These are phyloP conservation scores for Holothuria glaberrima DNA, from an alignment of 35 echinoderm and acorn worm genomes.

Conservation along the genomic window DNA sequence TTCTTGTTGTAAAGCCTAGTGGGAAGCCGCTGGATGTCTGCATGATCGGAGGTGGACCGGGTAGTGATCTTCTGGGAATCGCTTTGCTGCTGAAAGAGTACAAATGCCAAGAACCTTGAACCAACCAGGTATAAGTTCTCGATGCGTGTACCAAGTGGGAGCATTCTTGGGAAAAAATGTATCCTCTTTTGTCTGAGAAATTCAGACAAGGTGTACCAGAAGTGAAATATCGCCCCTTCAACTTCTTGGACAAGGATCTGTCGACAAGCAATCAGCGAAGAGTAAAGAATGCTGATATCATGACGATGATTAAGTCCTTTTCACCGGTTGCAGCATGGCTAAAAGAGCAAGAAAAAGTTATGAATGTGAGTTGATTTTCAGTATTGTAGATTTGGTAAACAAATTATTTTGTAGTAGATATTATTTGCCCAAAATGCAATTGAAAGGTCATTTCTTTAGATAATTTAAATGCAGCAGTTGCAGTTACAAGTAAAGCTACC, in stretches of 20 bases:
- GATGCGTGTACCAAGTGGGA: constrained; percentile 16
- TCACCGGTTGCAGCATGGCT: constrained; percentile 45
- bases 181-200: not conserved
- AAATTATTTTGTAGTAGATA: no score
- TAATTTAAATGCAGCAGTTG: no score
- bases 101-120: not conserved
- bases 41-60: constrained; percentile 44
- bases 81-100: constrained; percentile 1
- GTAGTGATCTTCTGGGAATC: constrained; percentile 39
- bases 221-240: constrained; percentile 25
- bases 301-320: constrained; percentile 43
- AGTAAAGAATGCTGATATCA: not conserved
- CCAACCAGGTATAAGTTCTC: constrained; percentile 9
- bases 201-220: not conserved
- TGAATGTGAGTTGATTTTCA: not conserved
- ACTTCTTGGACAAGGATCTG: not conserved
- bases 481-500: no score
- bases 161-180: not conserved
- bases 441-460: no score
- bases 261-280: not conserved
- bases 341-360: not conserved
- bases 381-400: no score
- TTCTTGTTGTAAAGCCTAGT: not conserved
- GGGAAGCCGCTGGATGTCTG: not conserved
- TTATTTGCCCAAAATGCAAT: no score